Evolutionary conservation across 1,140 invertebrate genomes (phyloP).

Genomic region (Ips nitidus): DNA sequence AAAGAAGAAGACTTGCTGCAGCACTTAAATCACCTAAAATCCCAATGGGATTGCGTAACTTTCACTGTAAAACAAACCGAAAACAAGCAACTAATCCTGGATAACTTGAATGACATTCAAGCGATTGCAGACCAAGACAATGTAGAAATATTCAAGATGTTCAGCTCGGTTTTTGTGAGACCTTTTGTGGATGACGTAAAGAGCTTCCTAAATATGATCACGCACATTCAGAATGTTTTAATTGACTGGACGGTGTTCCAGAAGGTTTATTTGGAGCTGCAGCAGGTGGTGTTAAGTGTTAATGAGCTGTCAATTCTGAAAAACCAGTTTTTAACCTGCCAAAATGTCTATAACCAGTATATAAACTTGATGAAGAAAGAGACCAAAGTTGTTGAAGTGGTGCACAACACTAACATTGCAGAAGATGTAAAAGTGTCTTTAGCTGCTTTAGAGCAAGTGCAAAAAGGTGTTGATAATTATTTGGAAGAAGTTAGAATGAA

Average conservation of each 20-base stretch:
- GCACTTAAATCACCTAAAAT: slow-evolving; percentile 75
- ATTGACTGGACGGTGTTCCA: slow-evolving; percentile 75
- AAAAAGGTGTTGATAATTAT: slow-evolving; percentile 86
- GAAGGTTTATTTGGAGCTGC: slow-evolving; percentile 8
- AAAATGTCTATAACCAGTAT: slow-evolving; percentile 10
- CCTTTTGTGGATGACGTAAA: slow-evolving; percentile 75
- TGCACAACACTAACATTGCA: slow-evolving; percentile 68
- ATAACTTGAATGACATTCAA: slow-evolving; percentile 80
- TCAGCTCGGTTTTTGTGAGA: slow-evolving; percentile 86
- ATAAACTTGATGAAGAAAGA: slow-evolving; percentile 58
- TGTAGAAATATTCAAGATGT: slow-evolving; percentile 81
- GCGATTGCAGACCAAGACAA: slow-evolving; percentile 83
- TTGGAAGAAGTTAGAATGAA: slow-evolving; percentile 85
- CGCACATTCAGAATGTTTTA: slow-evolving; percentile 63
- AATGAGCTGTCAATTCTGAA: neutral
- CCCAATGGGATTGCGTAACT: slow-evolving; percentile 76
- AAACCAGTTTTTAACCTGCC: neutral
- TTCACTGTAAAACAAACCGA: slow-evolving; percentile 75
- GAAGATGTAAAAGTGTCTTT: slow-evolving; percentile 72
- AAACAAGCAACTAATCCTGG: slow-evolving; percentile 60
- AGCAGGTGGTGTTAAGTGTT: neutral
- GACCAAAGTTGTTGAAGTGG: slow-evolving; percentile 59
- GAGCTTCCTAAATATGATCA: slow-evolving; percentile 78
- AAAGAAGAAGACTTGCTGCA: slow-evolving; percentile 81
- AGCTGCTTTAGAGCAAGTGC: slow-evolving; percentile 73